Conservation (phyloP, 2,888 invertebrate species). For the Phanerotoma sp. region DNA sequence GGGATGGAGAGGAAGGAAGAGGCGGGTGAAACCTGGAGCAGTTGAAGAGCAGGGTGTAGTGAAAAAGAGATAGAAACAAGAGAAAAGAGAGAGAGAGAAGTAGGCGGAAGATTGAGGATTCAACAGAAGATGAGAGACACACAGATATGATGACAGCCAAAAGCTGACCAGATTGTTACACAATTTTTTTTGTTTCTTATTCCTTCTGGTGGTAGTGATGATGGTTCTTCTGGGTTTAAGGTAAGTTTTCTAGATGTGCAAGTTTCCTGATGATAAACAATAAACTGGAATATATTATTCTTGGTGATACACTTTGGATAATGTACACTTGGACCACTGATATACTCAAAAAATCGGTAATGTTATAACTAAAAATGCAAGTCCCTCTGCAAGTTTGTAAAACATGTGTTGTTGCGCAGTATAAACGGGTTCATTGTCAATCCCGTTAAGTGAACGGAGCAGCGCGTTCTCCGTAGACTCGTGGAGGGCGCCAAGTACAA, state of each 20-base stretch:
- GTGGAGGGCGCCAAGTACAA: conserved; percentile 45
- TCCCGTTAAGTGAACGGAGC: conserved; percentile 8
- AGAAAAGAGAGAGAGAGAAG: neutral
- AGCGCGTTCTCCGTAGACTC: conserved; percentile 16
- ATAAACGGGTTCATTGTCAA: conserved; percentile 5
- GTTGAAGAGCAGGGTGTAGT: conserved; percentile 34
- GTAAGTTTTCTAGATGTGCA: too few relatives aligned
- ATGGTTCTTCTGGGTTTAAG: too few relatives aligned
- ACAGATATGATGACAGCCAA: too few relatives aligned
- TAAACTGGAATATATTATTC: too few relatives aligned
- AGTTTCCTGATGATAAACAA: too few relatives aligned
- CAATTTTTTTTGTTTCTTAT: too few relatives aligned
- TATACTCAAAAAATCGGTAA: neutral
- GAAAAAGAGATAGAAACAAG: conserved; percentile 15
- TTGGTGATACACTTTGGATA: too few relatives aligned
- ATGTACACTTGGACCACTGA: neutral
- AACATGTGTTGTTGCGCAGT: conserved; percentile 5
- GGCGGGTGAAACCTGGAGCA: neutral
- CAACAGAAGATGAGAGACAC: too few relatives aligned
- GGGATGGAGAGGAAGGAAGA: conserved; percentile 12
- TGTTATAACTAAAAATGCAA: neutral
- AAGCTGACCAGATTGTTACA: too few relatives aligned
- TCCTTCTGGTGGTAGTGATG: too few relatives aligned
- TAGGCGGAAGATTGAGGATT: too few relatives aligned
- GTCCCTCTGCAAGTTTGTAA: conserved; percentile 1